Evolutionary conservation across 2,797 vertebrate species (phyloP).

Genomic region (Phyllotis vaccarum): DNA sequence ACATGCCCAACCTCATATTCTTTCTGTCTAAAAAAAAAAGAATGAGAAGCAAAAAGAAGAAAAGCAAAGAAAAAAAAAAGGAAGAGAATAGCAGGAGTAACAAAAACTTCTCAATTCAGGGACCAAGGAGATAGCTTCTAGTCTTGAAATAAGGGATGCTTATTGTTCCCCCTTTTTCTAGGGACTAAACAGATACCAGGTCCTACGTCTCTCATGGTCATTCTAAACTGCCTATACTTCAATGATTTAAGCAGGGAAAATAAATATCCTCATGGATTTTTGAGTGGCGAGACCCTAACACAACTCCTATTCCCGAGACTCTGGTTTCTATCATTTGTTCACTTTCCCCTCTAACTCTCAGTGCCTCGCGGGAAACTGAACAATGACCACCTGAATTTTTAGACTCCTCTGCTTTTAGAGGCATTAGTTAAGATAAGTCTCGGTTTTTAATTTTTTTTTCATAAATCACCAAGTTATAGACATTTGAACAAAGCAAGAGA

Average conservation of each 20-base stretch:
- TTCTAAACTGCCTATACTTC: neutral
- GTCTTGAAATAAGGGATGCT: neutral
- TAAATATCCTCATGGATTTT: neutral
- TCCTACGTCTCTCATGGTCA: neutral
- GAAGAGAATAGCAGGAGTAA: neutral
- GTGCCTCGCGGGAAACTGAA: neutral
- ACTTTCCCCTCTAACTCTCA: neutral
- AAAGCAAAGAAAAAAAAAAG: neutral
- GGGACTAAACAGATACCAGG: neutral
- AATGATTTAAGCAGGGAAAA: neutral
- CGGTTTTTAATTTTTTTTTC: too few relatives aligned
- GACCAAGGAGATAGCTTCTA: neutral
- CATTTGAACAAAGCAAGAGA: neutral
- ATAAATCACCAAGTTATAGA: neutral
- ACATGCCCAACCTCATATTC: neutral
- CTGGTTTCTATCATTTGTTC: neutral
- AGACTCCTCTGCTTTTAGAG: neutral
- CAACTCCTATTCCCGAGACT: fast-evolving
- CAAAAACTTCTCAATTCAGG: neutral
- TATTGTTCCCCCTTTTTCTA: neutral
- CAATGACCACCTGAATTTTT: too few relatives aligned
- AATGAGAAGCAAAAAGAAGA: neutral
- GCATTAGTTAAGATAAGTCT: neutral
- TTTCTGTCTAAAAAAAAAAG: neutral
- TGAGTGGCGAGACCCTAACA: too few relatives aligned